Conservation (phyloP, 2,113 vertebrate genomes). For the Semicossyphus pulcher region DNA sequence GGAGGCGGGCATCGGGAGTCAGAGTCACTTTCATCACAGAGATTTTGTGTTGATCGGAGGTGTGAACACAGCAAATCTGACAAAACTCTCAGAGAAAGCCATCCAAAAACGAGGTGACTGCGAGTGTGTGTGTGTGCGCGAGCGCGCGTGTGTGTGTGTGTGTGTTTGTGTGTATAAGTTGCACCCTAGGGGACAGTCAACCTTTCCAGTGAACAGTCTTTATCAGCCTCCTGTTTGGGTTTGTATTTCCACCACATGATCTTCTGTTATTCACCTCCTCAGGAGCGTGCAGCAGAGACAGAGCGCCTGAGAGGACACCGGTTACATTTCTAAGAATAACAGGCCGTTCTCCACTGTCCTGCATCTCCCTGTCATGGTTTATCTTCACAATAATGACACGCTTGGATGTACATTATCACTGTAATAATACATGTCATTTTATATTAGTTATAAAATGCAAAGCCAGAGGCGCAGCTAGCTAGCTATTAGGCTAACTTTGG, state of each 20-base stretch:
- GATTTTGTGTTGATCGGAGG: constrained; percentile 64
- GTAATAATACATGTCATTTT: too few relatives aligned
- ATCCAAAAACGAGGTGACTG: constrained; percentile 32
- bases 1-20: constrained; percentile 56
- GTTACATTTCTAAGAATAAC: not conserved
- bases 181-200: constrained; percentile 57
- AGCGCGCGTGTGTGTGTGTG: not conserved
- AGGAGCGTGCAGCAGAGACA: not conserved
- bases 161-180: constrained; percentile 12
- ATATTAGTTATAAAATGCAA: too few relatives aligned
- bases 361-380: too few relatives aligned
- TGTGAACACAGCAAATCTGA: constrained; percentile 70
- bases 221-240: constrained; percentile 56
- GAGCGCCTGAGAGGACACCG: not conserved
- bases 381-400: too few relatives aligned
- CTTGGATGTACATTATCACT: too few relatives aligned
- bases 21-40: constrained; percentile 65
- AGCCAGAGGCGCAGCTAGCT: too few relatives aligned
- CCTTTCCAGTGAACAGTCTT: constrained; percentile 54
- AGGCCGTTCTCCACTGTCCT: too few relatives aligned
- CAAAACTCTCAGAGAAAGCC: constrained; percentile 58
- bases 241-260: constrained; percentile 39
- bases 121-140: constrained; percentile 13
- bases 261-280: constrained; percentile 35
- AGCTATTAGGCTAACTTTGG: too few relatives aligned